Percentiles rank a stretch among this genome's conserved stretches.
Conservation (phyloP, 2,888 invertebrate genomes). For the Diarsia brunnea region DNA sequence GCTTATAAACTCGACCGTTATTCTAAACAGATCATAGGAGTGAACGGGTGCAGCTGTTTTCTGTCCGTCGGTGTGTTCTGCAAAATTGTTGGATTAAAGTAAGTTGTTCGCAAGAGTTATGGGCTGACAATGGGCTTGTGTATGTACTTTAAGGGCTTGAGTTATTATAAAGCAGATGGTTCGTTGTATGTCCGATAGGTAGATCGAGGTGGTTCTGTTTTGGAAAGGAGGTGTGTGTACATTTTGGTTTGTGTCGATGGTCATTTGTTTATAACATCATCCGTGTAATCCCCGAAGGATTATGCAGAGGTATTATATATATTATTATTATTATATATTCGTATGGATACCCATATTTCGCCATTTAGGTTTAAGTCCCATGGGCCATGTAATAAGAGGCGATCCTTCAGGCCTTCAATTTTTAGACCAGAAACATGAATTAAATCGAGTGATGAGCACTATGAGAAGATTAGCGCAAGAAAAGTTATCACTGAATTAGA, state of each 20-base stretch:
- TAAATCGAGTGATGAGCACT: background rate
- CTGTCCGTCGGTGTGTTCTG: constrained; percentile 75
- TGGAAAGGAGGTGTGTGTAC: background rate
- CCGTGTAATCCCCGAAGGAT: no score
- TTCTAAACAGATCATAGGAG: constrained; percentile 68
- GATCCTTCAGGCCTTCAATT: no score
- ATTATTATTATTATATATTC: no score
- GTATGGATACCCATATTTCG: no score
- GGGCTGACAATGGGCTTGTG: constrained; percentile 51
- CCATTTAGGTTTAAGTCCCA: no score
- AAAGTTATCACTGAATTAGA: background rate
- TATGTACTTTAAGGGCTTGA: constrained; percentile 32
- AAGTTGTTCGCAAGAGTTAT: constrained; percentile 58
- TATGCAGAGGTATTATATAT: no score
- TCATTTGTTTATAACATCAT: background rate
- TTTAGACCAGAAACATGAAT: background rate
- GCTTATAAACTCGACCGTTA: constrained; percentile 59
- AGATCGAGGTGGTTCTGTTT: background rate
- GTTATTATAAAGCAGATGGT: constrained; percentile 30
- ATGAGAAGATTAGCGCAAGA: background rate
- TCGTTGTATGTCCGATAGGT: background rate
- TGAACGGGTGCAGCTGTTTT: constrained; percentile 75
- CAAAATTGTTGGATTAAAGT: constrained; percentile 58
- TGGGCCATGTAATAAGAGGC: no score
- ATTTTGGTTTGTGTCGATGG: background rate